Percentiles rank a stretch among this genome's conserved stretches.
These are phyloP conservation scores for Myoxocephalus aenaeus DNA, from an alignment of 2,797 vertebrate genomes.

Conservation along the genomic window DNA sequence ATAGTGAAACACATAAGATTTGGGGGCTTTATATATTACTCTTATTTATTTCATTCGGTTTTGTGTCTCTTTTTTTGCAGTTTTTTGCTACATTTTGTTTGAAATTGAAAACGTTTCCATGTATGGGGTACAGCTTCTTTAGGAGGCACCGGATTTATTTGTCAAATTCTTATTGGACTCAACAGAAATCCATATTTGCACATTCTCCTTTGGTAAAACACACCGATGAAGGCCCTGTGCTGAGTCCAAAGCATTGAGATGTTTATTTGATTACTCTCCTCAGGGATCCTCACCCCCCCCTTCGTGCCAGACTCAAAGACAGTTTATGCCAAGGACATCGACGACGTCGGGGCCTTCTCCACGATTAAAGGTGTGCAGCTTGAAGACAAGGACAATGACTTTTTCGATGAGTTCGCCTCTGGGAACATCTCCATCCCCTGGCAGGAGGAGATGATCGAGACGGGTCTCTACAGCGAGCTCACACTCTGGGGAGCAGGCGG, in stretches of 20 bases:
- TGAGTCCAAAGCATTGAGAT: neutral
- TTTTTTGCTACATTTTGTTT: neutral
- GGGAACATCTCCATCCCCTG: conserved; percentile 90
- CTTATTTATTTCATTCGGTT: neutral
- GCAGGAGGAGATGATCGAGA: conserved; percentile 95
- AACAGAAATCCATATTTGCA: neutral
- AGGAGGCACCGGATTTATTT: neutral
- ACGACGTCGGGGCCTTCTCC: conserved; percentile 89
- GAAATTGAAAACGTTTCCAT: neutral
- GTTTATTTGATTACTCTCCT: neutral
- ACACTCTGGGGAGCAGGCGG: conserved; percentile 82
- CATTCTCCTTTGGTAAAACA: neutral
- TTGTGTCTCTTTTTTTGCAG: conserved; percentile 1
- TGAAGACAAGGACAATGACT: conserved; percentile 81
- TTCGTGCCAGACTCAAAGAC: conserved; percentile 89
- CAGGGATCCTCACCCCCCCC: conserved; percentile 88
- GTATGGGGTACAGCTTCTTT: neutral
- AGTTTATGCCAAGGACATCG: conserved; percentile 89
- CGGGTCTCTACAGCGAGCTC: conserved; percentile 86
- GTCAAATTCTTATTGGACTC: neutral
- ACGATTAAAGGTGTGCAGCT: conserved; percentile 87
- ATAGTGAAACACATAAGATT: neutral
- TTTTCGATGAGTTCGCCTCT: conserved; percentile 88
- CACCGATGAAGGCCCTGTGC: neutral
- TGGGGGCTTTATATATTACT: neutral